phyloP scores from a whole-genome alignment of 2,797 vertebrate genomes.

The Enteromius viviparus region DNA sequence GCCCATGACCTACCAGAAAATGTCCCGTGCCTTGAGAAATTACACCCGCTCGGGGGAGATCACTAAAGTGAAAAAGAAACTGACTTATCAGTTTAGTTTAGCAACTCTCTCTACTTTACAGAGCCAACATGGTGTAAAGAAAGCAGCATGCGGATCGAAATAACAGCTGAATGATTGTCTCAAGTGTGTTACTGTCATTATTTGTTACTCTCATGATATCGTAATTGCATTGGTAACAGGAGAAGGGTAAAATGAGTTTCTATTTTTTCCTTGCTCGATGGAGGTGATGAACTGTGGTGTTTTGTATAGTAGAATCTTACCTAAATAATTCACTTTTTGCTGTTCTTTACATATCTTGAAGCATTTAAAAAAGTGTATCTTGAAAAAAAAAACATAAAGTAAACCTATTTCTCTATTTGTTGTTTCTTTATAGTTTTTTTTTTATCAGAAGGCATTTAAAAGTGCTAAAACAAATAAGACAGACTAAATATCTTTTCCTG shows the following conservation, averaged over 20 bases:
- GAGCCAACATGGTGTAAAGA: conserved; percentile 50
- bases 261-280: neutral
- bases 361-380: neutral
- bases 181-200: neutral
- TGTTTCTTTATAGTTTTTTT: neutral
- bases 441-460: neutral
- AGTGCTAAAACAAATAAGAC: neutral
- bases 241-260: conserved; percentile 7
- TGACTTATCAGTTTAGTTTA: conserved; percentile 79
- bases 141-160: neutral
- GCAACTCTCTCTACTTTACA: conserved; percentile 71
- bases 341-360: neutral
- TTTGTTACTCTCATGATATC: neutral
- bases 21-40: conserved; percentile 85
- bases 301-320: neutral
- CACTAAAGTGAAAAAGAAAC: conserved; percentile 83
- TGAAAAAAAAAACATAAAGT: neutral
- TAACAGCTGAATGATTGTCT: conserved; percentile 15
- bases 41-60: conserved; percentile 80
- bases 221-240: neutral
- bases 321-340: neutral
- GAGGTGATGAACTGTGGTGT: neutral
- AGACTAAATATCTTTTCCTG: neutral
- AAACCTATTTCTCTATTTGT: neutral
- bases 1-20: conserved; percentile 86